Evolutionary conservation across 2,113 vertebrate species (phyloP).

Genomic region (Sclerurus mexicanus): DNA sequence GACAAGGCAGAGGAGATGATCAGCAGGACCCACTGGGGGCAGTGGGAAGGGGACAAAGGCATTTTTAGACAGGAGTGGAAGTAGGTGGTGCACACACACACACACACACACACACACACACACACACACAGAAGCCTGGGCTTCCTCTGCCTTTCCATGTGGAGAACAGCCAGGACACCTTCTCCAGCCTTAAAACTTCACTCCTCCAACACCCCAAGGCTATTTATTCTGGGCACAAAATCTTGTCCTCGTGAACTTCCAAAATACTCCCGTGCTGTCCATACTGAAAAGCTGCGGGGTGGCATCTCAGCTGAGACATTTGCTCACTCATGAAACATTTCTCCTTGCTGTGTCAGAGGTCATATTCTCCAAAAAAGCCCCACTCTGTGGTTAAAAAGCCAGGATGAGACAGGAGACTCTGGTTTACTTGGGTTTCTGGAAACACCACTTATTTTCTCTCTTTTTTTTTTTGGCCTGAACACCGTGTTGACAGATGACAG

Average conservation of each 20-base stretch:
- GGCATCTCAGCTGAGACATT: neutral
- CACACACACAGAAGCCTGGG: neutral
- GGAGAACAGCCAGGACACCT: neutral
- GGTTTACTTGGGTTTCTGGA: conserved; percentile 16
- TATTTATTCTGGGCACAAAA: neutral
- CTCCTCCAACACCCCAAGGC: neutral
- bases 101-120: accelerated
- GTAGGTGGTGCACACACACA: neutral
- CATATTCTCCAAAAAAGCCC: neutral
- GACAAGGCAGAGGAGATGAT: neutral
- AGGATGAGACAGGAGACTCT: neutral
- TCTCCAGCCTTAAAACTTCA: neutral
- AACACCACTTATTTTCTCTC: neutral
- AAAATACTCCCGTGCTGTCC: neutral
- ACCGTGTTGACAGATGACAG: conserved; percentile 4
- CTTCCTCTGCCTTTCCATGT: neutral
- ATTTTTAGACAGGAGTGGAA: neutral
- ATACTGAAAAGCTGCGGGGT: neutral
- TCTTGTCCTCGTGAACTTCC: neutral
- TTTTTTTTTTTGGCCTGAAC: neutral
- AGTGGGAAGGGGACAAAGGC: neutral
- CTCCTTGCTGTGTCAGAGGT: conserved; percentile 3
- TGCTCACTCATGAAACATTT: conserved; percentile 8
- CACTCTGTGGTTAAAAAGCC: conserved; percentile 20
- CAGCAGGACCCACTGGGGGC: neutral